Conservation (phyloP, 2,888 invertebrate species). For the Perizoma flavofasciatum region DNA sequence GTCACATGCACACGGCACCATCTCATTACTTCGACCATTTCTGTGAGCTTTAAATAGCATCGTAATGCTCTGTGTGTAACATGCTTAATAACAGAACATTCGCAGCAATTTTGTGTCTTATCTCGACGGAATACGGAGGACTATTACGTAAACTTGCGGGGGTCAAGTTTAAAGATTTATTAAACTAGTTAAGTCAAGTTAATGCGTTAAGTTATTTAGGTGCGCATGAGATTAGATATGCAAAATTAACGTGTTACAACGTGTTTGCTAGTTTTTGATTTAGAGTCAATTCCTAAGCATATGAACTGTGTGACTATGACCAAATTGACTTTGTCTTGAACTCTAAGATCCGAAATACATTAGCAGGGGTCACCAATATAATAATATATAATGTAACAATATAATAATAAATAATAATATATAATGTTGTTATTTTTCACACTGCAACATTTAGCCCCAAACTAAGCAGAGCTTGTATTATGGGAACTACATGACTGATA, state of each 20-base stretch:
- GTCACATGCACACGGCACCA: constrained; percentile 71
- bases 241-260: constrained; percentile 10
- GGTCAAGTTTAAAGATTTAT: constrained; percentile 28
- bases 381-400: no score
- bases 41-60: constrained; percentile 67
- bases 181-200: constrained; percentile 25
- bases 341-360: no score
- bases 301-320: no score
- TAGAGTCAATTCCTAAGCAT: not conserved
- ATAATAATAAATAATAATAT: no score
- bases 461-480: no score
- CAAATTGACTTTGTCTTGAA: no score
- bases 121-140: not conserved
- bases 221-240: constrained; percentile 13
- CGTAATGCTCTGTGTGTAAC: constrained; percentile 45
- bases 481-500: no score
- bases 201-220: constrained; percentile 22
- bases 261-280: constrained; percentile 8
- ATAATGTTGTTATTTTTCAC: no score
- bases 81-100: constrained; percentile 26
- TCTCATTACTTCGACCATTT: constrained; percentile 76
- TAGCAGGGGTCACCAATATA: no score
- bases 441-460: no score
- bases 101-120: constrained; percentile 8
- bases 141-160: constrained; percentile 1